Evolutionary conservation across 2,797 vertebrate species (phyloP).

Genomic region (Lepidocolaptes lacrymiger): DNA sequence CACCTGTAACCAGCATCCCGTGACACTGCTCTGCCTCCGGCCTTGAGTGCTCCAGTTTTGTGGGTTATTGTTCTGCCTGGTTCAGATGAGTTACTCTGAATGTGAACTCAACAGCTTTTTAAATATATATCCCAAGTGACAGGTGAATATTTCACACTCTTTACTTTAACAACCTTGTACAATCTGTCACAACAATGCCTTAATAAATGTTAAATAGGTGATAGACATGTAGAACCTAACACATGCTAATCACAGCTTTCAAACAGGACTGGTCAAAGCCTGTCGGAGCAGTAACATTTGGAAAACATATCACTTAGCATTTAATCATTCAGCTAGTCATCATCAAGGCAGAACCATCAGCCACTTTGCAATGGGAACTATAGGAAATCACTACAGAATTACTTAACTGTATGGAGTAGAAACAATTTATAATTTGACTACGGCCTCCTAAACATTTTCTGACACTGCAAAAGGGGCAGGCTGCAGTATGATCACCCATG

Average conservation of each 20-base stretch:
- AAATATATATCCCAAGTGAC: constrained; percentile 8
- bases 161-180: fast-evolving
- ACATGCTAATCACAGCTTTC: neutral
- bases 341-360: neutral
- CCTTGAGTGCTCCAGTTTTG: neutral
- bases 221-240: neutral
- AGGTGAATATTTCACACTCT: constrained; percentile 46
- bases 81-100: neutral
- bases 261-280: neutral
- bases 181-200: constrained; percentile 41
- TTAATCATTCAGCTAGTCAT: neutral
- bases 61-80: neutral
- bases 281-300: neutral
- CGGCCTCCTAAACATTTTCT: neutral
- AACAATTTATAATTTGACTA: neutral
- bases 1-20: neutral
- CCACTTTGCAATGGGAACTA: neutral
- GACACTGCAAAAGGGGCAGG: neutral
- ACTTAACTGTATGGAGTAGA: neutral
- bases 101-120: neutral
- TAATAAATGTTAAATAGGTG: constrained; percentile 22
- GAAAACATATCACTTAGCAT: neutral
- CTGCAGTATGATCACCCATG: neutral
- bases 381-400: neutral
- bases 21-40: neutral